phyloP scores from a whole-genome alignment of 2,888 invertebrate genomes.

The Ptilodon capucinus region DNA sequence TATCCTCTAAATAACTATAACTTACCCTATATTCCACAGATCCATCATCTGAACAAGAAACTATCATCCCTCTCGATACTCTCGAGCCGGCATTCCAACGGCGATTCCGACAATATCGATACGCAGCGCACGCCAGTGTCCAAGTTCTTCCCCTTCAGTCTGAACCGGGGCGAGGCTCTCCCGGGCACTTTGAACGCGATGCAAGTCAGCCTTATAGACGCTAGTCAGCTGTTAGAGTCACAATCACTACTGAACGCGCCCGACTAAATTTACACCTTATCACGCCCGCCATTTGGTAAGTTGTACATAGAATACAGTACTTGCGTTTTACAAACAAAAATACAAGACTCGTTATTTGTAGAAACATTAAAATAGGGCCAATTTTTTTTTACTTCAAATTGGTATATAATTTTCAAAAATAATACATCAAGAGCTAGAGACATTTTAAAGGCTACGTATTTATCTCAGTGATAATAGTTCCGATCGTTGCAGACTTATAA shows the following conservation, averaged over 20 bases:
- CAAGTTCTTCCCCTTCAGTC: constrained; percentile 74
- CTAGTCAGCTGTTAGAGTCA: constrained; percentile 85
- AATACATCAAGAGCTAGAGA: no score
- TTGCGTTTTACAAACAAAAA: no score
- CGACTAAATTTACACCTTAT: constrained; percentile 70
- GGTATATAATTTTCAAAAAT: no score
- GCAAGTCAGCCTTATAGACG: constrained; percentile 84
- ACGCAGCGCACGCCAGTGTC: constrained; percentile 41
- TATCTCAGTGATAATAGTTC: neutral
- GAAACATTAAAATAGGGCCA: no score
- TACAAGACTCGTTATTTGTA: no score
- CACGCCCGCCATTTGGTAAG: neutral
- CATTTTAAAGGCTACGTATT: no score
- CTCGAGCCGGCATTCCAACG: constrained; percentile 51
- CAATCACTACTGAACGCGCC: constrained; percentile 87
- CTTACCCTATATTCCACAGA: constrained; percentile 42
- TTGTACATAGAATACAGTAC: neutral
- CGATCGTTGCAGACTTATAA: no score
- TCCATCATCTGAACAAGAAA: constrained; percentile 63
- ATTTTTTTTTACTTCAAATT: no score
- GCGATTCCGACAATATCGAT: constrained; percentile 18
- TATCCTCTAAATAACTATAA: no score
- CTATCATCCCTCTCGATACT: constrained; percentile 61
- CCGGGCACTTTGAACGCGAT: constrained; percentile 53
- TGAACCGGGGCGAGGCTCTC: constrained; percentile 35